phyloP scores from a whole-genome alignment of 2,113 vertebrate species.

The Trochalopteron elliotii region DNA sequence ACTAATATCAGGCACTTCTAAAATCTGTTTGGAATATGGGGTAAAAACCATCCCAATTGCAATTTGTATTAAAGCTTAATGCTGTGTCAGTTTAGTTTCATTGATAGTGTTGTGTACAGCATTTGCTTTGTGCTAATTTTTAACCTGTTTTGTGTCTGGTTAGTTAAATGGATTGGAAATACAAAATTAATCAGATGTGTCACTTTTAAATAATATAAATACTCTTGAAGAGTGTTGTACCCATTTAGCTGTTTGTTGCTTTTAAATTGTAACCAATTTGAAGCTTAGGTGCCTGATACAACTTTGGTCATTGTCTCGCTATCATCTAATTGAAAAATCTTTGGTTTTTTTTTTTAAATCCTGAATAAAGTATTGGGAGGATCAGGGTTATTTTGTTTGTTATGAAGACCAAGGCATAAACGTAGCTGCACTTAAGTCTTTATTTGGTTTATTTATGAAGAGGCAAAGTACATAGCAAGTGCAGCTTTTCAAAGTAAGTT shows the following conservation, averaged over 20 bases:
- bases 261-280: background rate
- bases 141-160: background rate
- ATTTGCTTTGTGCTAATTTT: background rate
- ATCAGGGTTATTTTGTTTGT: background rate
- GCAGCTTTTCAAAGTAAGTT: background rate
- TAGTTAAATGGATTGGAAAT: background rate
- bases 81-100: background rate
- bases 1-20: background rate
- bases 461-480: background rate
- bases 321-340: background rate
- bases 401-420: background rate
- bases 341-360: background rate
- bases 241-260: background rate
- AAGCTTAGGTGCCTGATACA: background rate
- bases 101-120: background rate
- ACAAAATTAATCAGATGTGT: background rate
- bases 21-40: background rate
- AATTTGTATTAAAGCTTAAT: background rate
- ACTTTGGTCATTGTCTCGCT: background rate
- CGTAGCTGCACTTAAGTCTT: background rate
- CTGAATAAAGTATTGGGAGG: background rate
- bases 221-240: background rate
- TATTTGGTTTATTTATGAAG: background rate
- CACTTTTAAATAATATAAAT: background rate
- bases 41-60: accelerated